Conservation (phyloP, 2,797 vertebrate genomes). For the Pagetopsis macropterus region DNA sequence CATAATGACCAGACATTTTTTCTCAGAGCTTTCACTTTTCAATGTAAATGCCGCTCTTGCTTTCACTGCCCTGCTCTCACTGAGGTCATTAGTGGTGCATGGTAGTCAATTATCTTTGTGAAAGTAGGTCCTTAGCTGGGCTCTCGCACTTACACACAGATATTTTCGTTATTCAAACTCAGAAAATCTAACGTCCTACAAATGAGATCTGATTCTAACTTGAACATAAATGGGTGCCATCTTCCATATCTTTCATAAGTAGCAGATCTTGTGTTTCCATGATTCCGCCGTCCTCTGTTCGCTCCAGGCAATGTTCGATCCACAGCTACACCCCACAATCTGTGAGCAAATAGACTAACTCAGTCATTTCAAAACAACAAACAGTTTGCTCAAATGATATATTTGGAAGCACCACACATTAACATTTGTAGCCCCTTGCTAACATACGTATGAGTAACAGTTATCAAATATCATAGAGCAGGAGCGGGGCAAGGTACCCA, state of each 20-base stretch:
- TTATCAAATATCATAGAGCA: neutral
- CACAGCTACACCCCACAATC: neutral
- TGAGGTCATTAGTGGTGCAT: conserved; percentile 32
- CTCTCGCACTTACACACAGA: neutral
- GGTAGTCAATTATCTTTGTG: conserved; percentile 8
- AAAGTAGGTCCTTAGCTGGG: neutral
- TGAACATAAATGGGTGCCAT: neutral
- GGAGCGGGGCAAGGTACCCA: neutral
- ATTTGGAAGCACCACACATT: neutral
- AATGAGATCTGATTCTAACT: neutral
- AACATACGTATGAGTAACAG: neutral
- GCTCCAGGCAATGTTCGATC: neutral
- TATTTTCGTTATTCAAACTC: neutral
- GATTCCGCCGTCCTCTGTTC: neutral
- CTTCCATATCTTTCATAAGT: neutral
- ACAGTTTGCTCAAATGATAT: neutral
- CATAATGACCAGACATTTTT: conserved; percentile 11
- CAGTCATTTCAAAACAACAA: neutral
- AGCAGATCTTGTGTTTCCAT: neutral
- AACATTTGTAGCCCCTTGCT: neutral
- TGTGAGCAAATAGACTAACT: neutral
- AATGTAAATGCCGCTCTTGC: conserved; percentile 31
- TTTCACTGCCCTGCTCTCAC: conserved; percentile 31
- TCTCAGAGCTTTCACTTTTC: conserved; percentile 23
- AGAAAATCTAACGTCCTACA: neutral